Evolutionary conservation across 2,888 invertebrate species (phyloP).

Genomic region (Dione juno): DNA sequence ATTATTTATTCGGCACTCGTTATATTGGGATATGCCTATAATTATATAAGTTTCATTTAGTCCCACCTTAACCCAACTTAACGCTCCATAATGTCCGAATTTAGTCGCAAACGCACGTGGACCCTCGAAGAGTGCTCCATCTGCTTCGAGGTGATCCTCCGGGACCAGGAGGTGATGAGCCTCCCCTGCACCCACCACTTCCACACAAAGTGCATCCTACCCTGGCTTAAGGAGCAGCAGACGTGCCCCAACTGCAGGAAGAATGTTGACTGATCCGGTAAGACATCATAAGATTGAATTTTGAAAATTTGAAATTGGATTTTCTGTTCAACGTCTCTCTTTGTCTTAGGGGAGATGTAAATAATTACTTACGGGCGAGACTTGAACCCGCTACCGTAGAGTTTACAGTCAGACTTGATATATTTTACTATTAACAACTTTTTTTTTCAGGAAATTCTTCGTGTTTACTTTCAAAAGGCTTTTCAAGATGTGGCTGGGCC

Average conservation of each 20-base stretch:
- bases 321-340: too few relatives aligned
- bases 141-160: slow-evolving; percentile 72
- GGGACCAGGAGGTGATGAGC: slow-evolving; percentile 60
- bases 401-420: too few relatives aligned
- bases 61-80: neutral
- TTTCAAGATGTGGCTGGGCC: slow-evolving; percentile 12
- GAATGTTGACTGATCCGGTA: slow-evolving; percentile 49
- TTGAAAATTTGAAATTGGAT: too few relatives aligned
- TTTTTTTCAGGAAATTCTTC: slow-evolving; percentile 10
- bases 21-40: too few relatives aligned
- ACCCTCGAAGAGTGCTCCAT: slow-evolving; percentile 74
- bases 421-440: too few relatives aligned
- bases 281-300: too few relatives aligned
- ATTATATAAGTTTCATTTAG: too few relatives aligned
- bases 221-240: slow-evolving; percentile 73
- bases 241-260: slow-evolving; percentile 77
- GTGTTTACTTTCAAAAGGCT: slow-evolving; percentile 3
- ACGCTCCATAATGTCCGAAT: neutral
- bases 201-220: slow-evolving; percentile 71
- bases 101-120: slow-evolving; percentile 70
- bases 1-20: too few relatives aligned
- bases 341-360: too few relatives aligned
- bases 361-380: too few relatives aligned
- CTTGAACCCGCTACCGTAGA: too few relatives aligned
- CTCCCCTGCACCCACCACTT: slow-evolving; percentile 74